These are phyloP conservation scores for Cochlearius cochlearius DNA, from an alignment of 2,113 vertebrate species.

Conservation along the genomic window DNA sequence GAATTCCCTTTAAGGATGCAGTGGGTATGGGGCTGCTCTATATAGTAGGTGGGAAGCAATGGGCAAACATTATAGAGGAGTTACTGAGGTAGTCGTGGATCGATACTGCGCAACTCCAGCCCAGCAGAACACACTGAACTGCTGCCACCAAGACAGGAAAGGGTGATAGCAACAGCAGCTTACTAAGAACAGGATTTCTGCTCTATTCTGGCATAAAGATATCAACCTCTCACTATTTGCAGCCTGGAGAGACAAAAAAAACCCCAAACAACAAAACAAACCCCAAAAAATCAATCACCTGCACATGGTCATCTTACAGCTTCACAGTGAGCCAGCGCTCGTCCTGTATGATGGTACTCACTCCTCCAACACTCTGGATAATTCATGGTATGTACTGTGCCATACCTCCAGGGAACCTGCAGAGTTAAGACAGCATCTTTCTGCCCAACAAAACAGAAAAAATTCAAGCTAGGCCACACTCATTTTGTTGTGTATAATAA, in stretches of 20 bases:
- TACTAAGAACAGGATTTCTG: not conserved
- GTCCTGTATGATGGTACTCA: not conserved
- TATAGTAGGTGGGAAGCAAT: not conserved
- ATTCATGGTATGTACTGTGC: not conserved
- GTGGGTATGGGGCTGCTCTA: not conserved
- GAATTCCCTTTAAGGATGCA: not conserved
- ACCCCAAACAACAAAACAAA: too few species aligned
- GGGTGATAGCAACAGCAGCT: not conserved
- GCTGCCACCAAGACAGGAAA: not conserved
- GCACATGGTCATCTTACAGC: not conserved
- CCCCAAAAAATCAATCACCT: not conserved
- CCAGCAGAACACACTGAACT: not conserved
- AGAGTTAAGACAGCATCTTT: not conserved
- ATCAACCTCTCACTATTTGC: not conserved
- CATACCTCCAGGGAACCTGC: not conserved
- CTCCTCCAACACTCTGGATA: not conserved
- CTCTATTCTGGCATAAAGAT: not conserved
- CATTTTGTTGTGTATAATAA: not conserved
- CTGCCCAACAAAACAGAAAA: not conserved
- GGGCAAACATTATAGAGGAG: not conserved
- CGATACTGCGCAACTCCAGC: not conserved
- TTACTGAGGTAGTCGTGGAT: not conserved
- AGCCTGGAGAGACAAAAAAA: not conserved
- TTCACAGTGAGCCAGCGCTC: not conserved
- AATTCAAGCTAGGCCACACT: not conserved